Evolutionary conservation across 2,888 invertebrate genomes (phyloP).

Genomic region (Mesorhabditis belari): DNA sequence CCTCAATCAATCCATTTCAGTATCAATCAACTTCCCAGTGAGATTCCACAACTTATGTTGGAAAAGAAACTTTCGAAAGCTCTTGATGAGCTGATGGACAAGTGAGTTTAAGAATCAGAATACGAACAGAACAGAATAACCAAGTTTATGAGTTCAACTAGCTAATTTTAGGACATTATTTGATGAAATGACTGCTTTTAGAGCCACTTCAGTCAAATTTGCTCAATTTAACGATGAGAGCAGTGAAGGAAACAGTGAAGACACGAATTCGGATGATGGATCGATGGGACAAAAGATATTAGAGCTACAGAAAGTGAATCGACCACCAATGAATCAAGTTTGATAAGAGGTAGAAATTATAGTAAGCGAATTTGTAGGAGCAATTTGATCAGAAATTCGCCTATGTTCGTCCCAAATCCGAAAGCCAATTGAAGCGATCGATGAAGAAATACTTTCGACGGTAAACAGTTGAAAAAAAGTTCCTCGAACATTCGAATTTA

Average conservation of each 20-base stretch:
- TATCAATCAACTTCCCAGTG: too few relatives aligned
- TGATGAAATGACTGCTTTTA: too few relatives aligned
- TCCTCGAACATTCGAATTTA: too few relatives aligned
- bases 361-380: conserved; percentile 19
- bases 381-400: conserved; percentile 44
- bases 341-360: background rate
- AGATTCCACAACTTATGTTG: too few relatives aligned
- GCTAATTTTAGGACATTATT: background rate
- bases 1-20: too few relatives aligned
- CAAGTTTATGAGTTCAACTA: background rate
- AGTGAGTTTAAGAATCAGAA: too few relatives aligned
- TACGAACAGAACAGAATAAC: too few relatives aligned
- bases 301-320: background rate
- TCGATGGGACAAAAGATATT: background rate
- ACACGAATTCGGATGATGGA: background rate
- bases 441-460: conserved; percentile 7
- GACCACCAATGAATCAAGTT: background rate
- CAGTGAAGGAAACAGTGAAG: background rate
- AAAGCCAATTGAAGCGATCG: conserved; percentile 15
- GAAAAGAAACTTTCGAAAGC: too few relatives aligned
- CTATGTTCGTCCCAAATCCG: conserved; percentile 31
- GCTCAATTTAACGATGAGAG: too few relatives aligned
- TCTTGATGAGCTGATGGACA: too few relatives aligned
- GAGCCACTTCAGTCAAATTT: background rate
- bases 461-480: too few relatives aligned